Evolutionary conservation across 2,113 vertebrate genomes (phyloP), one percentile per base, ranked within the genome.

Genomic region (Calyptommatus sinebrachiatus): DNA sequence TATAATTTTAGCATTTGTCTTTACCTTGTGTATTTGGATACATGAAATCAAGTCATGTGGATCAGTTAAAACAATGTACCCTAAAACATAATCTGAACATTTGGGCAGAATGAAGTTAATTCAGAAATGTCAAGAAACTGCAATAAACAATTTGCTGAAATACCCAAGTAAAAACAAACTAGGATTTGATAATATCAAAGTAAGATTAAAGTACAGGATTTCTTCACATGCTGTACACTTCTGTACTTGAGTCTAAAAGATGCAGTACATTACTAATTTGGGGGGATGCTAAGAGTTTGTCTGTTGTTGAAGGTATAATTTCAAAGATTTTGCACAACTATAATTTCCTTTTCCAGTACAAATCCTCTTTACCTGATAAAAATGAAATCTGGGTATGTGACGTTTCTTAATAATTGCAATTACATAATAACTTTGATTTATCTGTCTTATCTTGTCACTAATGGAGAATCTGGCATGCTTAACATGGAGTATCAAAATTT

Each of bases 311-410:
- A 63, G 53, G 53, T 57, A 57, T 57, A 18, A 57, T 57, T 57
- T 57, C 14, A 57, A 57, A 57, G 53, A 16, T 57, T 18, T 1
- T 57, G 53, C 18, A 14, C 53, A 57, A 57, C 53, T 57, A 18
- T 12, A 18, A 57, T 18, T 20, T 9, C 35, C 24, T 41, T 70
- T 24, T 5, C 68, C 21, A 26, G 24, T 69, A 7, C 18, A 41
- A 35, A 21, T 35, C 35, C 60, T 16, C n/a, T 48, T 26, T 7
- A 41, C 35, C n/a, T 8, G 18, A n/a, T 7, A 16, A 62, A 31
- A 28, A 2, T 0, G 1, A 1, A n/a, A 4, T 0, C 28, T 0
- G 18, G 0, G 8, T 3, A 28, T 8, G 48, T 71, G 53, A 57
- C 70, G 72, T 66, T 21, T n/a, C 45, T 14, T 0, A 1, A n/a